Percentiles rank a stretch among this genome's conserved stretches.
These are phyloP conservation scores for Pelusios castaneus DNA, from an alignment of 2,113 vertebrate genomes.

Conservation along the genomic window DNA sequence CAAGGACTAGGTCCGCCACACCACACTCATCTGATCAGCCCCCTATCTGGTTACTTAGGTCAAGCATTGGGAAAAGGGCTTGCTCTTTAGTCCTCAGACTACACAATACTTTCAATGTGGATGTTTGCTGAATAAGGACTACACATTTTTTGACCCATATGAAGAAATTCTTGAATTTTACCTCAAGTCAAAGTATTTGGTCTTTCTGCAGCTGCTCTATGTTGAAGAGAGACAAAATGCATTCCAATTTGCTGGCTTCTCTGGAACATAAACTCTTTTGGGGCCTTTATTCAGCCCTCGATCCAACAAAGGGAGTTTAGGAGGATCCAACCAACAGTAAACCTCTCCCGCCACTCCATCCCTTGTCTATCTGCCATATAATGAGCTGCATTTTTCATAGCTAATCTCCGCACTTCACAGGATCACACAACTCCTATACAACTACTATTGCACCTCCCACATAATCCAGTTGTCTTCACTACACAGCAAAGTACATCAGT, in stretches of 20 bases:
- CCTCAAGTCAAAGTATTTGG: neutral
- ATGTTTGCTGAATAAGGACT: neutral
- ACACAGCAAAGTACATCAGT: no score
- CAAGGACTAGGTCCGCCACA: neutral
- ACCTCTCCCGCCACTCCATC: no score
- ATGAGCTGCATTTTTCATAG: neutral
- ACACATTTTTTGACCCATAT: neutral
- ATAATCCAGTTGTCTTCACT: constrained; percentile 37
- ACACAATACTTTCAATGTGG: neutral
- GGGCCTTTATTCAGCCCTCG: neutral
- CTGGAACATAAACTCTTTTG: neutral
- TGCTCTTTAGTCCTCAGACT: neutral
- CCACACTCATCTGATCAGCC: neutral
- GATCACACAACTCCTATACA: neutral
- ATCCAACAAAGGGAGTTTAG: neutral
- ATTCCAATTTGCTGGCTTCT: neutral
- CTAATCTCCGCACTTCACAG: neutral
- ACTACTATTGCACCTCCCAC: neutral
- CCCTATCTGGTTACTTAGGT: neutral
- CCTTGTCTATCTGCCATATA: neutral
- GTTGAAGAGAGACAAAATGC: neutral
- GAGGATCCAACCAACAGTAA: neutral
- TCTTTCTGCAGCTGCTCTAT: neutral
- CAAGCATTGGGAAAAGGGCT: neutral
- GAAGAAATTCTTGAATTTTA: neutral